These are phyloP conservation scores for Shinisaurus crocodilurus DNA, from an alignment of 2,113 vertebrate species.

Conservation along the genomic window DNA sequence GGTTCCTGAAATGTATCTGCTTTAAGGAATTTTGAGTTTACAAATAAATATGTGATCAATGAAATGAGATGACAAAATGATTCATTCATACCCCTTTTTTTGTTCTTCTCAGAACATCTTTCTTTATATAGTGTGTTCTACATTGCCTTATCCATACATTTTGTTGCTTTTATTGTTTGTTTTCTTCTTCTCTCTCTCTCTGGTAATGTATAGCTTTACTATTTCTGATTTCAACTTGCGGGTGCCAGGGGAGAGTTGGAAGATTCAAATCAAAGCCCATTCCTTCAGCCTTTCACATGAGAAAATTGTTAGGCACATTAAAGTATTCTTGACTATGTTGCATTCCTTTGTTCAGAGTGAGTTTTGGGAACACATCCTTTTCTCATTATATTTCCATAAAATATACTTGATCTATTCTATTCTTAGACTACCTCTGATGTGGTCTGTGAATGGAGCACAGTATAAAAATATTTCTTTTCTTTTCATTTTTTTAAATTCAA, in stretches of 20 bases:
- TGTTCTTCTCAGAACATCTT: constrained; percentile 77
- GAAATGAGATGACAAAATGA: constrained; percentile 83
- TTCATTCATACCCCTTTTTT: constrained; percentile 77
- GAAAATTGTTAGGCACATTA: constrained; percentile 89
- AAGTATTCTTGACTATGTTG: constrained; percentile 86
- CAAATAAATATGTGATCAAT: constrained; percentile 82
- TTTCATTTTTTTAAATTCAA: constrained; percentile 78
- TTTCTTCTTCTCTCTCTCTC: background rate
- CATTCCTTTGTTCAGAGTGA: constrained; percentile 90
- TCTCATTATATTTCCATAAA: constrained; percentile 98
- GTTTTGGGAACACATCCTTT: constrained; percentile 96
- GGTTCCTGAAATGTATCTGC: constrained; percentile 76
- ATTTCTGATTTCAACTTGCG: constrained; percentile 81
- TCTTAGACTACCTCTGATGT: constrained; percentile 94
- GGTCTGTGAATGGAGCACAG: constrained; percentile 88
- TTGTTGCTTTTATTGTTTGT: background rate
- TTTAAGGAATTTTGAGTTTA: constrained; percentile 73
- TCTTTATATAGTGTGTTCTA: constrained; percentile 75
- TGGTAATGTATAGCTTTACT: constrained; percentile 79
- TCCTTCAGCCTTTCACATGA: constrained; percentile 91
- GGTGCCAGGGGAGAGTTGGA: constrained; percentile 81
- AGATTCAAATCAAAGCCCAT: constrained; percentile 80
- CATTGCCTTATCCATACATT: constrained; percentile 63
- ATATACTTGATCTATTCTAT: constrained; percentile 94
- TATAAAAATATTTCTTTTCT: constrained; percentile 76